A percentile compares a stretch with the other conserved stretches of the same genome.
phyloP scores from a whole-genome alignment of 1,140 invertebrate species.

The Diuraphis noxia region DNA sequence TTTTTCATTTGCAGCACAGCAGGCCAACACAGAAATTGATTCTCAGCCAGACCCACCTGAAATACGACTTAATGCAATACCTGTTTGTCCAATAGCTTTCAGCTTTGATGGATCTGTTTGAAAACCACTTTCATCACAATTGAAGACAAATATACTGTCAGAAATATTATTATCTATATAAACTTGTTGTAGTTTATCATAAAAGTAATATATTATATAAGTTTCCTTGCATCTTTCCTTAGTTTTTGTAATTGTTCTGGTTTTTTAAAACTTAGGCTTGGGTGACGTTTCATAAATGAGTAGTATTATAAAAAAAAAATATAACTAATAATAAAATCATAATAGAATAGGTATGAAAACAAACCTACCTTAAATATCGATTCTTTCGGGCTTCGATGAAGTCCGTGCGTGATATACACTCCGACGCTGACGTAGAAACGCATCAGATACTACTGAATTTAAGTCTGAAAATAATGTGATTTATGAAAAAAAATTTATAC shows the following conservation, averaged over 20 bases:
- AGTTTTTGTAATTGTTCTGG: background rate
- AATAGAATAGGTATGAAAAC: no score
- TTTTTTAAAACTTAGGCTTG: background rate
- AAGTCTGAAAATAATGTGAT: no score
- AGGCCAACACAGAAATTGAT: constrained; percentile 58
- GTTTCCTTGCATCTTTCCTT: background rate
- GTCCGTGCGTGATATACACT: no score
- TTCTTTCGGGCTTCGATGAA: no score
- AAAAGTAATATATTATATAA: background rate
- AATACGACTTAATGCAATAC: constrained; percentile 56
- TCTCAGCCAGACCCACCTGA: constrained; percentile 58
- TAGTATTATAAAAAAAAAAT: no score
- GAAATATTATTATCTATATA: background rate
- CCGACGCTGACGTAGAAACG: no score
- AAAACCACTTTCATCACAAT: constrained; percentile 23
- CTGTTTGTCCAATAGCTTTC: constrained; percentile 57
- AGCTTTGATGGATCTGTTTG: background rate
- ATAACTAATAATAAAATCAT: no score
- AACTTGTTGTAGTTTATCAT: background rate
- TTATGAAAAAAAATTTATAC: no score
- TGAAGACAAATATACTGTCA: background rate
- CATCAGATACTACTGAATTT: no score
- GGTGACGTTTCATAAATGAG: constrained; percentile 2
- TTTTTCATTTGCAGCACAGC: constrained; percentile 57
- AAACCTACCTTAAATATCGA: no score